phyloP scores from a whole-genome alignment of 2,113 vertebrate species.

The Arothron firmamentum region DNA sequence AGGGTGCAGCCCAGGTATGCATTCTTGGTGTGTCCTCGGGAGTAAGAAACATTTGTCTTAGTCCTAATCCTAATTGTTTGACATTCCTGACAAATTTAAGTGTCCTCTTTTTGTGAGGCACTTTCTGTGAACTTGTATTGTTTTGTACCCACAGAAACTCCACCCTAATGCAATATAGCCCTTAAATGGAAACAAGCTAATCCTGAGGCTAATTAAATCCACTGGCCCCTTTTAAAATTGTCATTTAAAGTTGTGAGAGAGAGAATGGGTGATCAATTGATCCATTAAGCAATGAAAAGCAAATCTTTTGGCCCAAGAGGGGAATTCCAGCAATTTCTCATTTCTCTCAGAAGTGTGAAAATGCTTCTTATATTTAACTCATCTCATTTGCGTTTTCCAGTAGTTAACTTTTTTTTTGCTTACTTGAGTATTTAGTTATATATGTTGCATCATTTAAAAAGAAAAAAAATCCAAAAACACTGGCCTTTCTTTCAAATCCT shows the following conservation, averaged over 20 bases:
- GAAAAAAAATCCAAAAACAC: not conserved
- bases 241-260: conserved; percentile 35
- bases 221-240: conserved; percentile 39
- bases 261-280: conserved; percentile 55
- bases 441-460: not conserved
- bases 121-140: conserved; percentile 29
- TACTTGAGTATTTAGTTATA: not conserved
- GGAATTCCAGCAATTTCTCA: conserved; percentile 3
- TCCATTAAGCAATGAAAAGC: conserved; percentile 48
- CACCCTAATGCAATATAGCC: conserved; percentile 9
- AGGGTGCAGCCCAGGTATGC: conserved; percentile 89
- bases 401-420: not conserved
- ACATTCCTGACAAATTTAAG: conserved; percentile 51
- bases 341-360: no score
- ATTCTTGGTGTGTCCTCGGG: conserved; percentile 9
- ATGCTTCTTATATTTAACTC: no score
- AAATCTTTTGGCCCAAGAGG: conserved; percentile 30
- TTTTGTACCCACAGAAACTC: not conserved
- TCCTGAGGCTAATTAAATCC: conserved; percentile 47
- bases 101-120: conserved; percentile 32
- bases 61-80: conserved; percentile 29
- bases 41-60: conserved; percentile 38
- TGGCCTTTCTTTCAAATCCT: no score
- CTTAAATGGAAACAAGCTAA: conserved; percentile 19
- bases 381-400: not conserved